Evolutionary conservation across 2,888 invertebrate species (phyloP).

Genomic region (Torymus tubicola): DNA sequence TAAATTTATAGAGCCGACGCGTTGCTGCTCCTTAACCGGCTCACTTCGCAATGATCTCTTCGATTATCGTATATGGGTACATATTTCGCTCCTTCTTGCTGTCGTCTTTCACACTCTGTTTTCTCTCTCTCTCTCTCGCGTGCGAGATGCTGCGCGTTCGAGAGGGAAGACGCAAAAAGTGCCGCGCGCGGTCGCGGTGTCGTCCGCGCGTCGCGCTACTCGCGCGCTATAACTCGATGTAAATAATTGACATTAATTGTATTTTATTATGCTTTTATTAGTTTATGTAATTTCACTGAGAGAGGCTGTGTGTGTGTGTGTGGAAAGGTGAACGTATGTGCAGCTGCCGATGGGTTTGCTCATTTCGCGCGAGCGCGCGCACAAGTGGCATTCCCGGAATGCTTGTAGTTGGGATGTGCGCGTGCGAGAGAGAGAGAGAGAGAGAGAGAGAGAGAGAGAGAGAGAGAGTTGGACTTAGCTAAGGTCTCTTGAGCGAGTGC

Average conservation of each 20-base stretch:
- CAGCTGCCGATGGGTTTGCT: slow-evolving; percentile 2
- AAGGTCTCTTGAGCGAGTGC: too few relatives aligned
- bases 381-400: slow-evolving; percentile 31
- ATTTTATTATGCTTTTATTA: slow-evolving; percentile 54
- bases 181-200: too few relatives aligned
- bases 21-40: too few relatives aligned
- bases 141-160: neutral
- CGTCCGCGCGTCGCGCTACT: neutral
- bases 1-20: neutral
- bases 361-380: slow-evolving; percentile 5
- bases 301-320: neutral
- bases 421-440: too few relatives aligned
- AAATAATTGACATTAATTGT: slow-evolving; percentile 57
- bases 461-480: neutral
- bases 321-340: neutral
- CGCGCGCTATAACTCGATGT: slow-evolving; percentile 49
- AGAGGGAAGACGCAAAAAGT: slow-evolving; percentile 16
- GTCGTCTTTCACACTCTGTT: slow-evolving; percentile 43
- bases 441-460: too few relatives aligned
- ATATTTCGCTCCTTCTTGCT: slow-evolving; percentile 32
- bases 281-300: slow-evolving; percentile 46
- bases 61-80: slow-evolving; percentile 56
- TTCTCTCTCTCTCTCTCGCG: too few relatives aligned
- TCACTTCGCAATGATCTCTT: slow-evolving; percentile 41
- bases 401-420: slow-evolving; percentile 6